Percentiles rank a stretch among this genome's conserved stretches.
Evolutionary conservation across 2,113 vertebrate species (phyloP).

Genomic region (Arizona elegans): DNA sequence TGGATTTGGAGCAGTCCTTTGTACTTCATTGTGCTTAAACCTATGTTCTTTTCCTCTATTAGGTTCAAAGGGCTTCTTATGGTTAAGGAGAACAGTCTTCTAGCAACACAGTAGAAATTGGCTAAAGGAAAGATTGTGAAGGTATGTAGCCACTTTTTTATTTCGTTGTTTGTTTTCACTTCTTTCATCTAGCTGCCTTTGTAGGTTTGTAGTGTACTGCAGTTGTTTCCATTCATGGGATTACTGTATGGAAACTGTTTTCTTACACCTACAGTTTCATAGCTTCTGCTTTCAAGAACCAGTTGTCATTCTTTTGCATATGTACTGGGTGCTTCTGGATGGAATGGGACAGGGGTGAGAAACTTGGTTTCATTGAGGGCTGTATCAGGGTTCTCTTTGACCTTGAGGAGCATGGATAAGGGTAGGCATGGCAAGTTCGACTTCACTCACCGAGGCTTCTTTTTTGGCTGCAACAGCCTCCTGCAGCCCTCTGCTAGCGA

Average conservation of each 20-base stretch:
- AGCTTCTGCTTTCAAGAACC: background rate
- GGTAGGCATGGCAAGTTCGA: too few species aligned
- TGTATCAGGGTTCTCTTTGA: too few species aligned
- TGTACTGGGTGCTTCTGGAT: background rate
- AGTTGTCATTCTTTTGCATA: background rate
- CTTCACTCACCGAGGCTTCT: too few species aligned
- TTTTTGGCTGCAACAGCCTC: too few species aligned
- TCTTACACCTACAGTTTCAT: background rate
- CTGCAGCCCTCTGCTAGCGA: too few species aligned
- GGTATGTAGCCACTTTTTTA: conserved; percentile 54
- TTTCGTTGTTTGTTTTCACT: background rate
- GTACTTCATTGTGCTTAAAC: conserved; percentile 9
- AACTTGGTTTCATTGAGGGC: too few species aligned
- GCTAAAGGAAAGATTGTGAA: conserved; percentile 50
- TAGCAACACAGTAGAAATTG: conserved; percentile 47
- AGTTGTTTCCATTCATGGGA: conserved; percentile 34
- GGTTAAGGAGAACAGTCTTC: conserved; percentile 33
- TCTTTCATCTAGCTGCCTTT: conserved; percentile 6
- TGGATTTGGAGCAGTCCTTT: background rate
- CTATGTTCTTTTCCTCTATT: conserved; percentile 11
- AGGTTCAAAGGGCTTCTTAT: conserved; percentile 54
- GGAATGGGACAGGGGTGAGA: background rate
- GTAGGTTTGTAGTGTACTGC: background rate
- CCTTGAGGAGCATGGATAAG: too few species aligned
- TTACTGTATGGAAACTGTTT: background rate